These are phyloP conservation scores for Cordilura impudica DNA, from an alignment of 2,888 invertebrate species.

Conservation along the genomic window DNA sequence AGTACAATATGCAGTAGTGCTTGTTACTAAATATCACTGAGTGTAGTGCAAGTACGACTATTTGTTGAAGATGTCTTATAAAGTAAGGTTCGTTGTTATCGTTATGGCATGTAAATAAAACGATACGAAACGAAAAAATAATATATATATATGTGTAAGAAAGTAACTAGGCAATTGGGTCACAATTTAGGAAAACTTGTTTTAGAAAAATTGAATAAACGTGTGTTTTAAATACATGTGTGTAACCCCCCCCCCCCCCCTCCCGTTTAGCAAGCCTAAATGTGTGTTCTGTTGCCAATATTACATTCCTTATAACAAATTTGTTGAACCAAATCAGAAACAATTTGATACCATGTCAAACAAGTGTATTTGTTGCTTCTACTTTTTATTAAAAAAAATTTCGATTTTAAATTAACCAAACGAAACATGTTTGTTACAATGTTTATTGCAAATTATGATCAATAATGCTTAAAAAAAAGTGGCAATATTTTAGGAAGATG, in stretches of 20 bases:
- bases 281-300: conserved; percentile 28
- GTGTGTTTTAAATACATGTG: conserved; percentile 25
- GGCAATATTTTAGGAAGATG: neutral
- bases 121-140: conserved; percentile 50
- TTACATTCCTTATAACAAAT: conserved; percentile 21
- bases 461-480: neutral
- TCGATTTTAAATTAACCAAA: conserved; percentile 3
- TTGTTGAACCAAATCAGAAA: neutral
- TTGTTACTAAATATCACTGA: neutral
- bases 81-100: conserved; percentile 26
- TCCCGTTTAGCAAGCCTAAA: conserved; percentile 6
- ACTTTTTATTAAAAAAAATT: neutral
- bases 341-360: neutral
- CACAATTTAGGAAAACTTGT: conserved; percentile 77
- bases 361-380: neutral
- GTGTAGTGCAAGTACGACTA: neutral
- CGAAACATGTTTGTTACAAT: neutral
- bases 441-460: conserved; percentile 2
- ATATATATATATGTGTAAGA: conserved; percentile 25
- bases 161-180: conserved; percentile 75
- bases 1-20: too few species aligned
- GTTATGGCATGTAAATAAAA: conserved; percentile 61
- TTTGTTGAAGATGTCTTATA: neutral
- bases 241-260: neutral
- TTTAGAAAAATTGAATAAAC: conserved; percentile 56